phyloP scores from a whole-genome alignment of 2,797 vertebrate genomes.

The Caiman crocodilus region DNA sequence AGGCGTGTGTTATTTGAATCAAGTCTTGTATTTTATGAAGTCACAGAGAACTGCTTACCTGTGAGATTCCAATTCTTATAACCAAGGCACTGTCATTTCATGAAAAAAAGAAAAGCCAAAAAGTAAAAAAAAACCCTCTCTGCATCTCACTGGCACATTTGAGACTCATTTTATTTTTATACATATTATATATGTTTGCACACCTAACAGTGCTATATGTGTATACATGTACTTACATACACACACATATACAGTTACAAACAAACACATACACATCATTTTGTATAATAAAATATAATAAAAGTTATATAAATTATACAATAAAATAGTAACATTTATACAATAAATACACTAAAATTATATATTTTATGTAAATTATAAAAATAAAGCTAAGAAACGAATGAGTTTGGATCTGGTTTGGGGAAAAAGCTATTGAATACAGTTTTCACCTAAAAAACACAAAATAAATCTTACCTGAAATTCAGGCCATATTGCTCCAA shows the following conservation, averaged over 20 bases:
- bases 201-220: too few species aligned
- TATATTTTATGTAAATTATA: background rate
- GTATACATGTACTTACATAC: too few species aligned
- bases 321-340: too few species aligned
- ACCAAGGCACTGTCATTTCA: background rate
- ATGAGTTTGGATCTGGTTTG: background rate
- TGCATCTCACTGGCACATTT: background rate
- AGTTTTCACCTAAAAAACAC: background rate
- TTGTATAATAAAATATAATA: too few species aligned
- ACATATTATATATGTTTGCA: background rate
- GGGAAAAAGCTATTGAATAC: background rate
- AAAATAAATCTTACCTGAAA: background rate
- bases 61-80: background rate
- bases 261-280: too few species aligned
- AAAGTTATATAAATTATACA: too few species aligned
- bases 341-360: too few species aligned
- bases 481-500: background rate
- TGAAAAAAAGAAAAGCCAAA: background rate
- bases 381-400: constrained; percentile 34
- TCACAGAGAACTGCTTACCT: background rate
- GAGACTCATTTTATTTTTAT: background rate
- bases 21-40: background rate
- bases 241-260: too few species aligned
- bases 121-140: background rate
- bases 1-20: background rate